Evolutionary conservation across 2,797 vertebrate species (phyloP), one percentile per base, ranked within the genome.

Genomic region (Bradypodion ventrale): DNA sequence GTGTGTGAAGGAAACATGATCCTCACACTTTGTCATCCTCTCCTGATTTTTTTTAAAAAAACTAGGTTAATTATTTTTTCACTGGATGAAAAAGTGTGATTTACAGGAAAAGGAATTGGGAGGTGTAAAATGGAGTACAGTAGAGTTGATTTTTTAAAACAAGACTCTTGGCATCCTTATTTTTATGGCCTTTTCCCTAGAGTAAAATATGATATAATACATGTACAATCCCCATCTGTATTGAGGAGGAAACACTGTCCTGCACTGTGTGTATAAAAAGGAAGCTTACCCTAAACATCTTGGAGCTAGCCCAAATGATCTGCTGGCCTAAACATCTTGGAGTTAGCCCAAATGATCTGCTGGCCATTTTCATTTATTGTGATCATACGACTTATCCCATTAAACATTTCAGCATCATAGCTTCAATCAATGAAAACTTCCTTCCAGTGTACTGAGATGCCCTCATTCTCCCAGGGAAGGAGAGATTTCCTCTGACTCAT

Each of bases 401-500:
- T 90, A 94, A 94, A 89, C 42, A 90, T 93, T 94, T 93, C 90
- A 94, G 85, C 88, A 35, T 80, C 46, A 84, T 83, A 70, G 12
- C 35, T 75, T 82, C 49, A 62, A 80, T 93, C 92, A 88, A 89
- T 92, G 85, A 92, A 87, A 95, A 94, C 94, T 83, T 86, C 85
- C 87, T 94, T 91, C 77, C 70, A 82, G 90, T 87, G 87, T 93
- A 91, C 90, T 92, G 95, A 94, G 80, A 86, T 69, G 68, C 89
- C 90, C 83, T 86, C 90, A 90, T 85, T 85, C 79, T 94, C 82
- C 74, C 87, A 90, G 90, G 89, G 83, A 94, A 89, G 89, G 83
- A 94, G 78, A 89, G 94, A 91, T 95, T 95, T 95, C 94, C 93
- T 96, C 92, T 90, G 91, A 93, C 93, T 94, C 72, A 40, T 94